These are phyloP conservation scores for Drosophila prolongata DNA, from an alignment of 2,888 invertebrate species.

Conservation along the genomic window DNA sequence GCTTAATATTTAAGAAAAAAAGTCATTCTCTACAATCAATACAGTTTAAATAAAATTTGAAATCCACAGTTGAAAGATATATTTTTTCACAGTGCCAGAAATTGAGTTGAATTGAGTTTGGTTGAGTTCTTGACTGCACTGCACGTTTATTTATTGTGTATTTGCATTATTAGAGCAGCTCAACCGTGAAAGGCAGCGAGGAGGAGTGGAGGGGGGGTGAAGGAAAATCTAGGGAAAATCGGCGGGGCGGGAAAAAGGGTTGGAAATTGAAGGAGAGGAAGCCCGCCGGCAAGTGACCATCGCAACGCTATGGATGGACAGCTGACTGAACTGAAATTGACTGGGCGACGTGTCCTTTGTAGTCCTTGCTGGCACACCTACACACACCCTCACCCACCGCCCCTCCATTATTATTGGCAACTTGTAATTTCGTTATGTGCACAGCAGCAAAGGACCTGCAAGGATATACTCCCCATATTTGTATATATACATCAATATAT, in stretches of 20 bases:
- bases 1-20: too few species aligned
- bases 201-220: background rate
- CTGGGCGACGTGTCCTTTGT: slow-evolving; percentile 55
- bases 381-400: slow-evolving; percentile 1
- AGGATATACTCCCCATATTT: background rate
- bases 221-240: background rate
- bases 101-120: slow-evolving; percentile 19
- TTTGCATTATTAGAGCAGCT: slow-evolving; percentile 71
- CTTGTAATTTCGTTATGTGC: slow-evolving; percentile 75
- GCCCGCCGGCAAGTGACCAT: slow-evolving; percentile 33
- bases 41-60: too few species aligned
- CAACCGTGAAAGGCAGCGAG: slow-evolving; percentile 59
- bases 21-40: too few species aligned
- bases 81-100: background rate
- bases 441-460: slow-evolving; percentile 20
- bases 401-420: slow-evolving; percentile 64
- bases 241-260: background rate
- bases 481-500: background rate
- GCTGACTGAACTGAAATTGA: slow-evolving; percentile 35
- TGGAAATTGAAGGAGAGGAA: background rate
- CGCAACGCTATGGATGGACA: slow-evolving; percentile 38
- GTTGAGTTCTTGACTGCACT: slow-evolving; percentile 35
- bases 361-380: slow-evolving; percentile 18
- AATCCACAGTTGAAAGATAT: too few species aligned
- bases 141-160: slow-evolving; percentile 72